Evolutionary conservation across 1,140 invertebrate genomes (phyloP).

Genomic region (Ditylenchus dipsaci): DNA sequence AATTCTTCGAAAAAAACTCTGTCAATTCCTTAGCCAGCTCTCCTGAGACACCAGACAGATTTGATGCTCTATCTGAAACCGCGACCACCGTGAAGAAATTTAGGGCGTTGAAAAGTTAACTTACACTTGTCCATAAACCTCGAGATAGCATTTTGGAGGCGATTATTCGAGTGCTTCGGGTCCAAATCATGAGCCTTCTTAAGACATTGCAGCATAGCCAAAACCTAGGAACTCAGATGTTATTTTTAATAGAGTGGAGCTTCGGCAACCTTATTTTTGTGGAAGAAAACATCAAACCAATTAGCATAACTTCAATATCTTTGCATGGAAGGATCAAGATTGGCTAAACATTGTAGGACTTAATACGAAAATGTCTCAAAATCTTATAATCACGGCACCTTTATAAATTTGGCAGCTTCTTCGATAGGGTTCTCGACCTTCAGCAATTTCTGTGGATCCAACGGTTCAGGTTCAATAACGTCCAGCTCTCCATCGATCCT

Average conservation of each 20-base stretch:
- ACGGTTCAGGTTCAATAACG: conserved; percentile 34
- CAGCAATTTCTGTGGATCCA: conserved; percentile 45
- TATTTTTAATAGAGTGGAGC: conserved; percentile 7
- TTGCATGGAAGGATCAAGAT: conserved; percentile 41
- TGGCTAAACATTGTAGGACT: conserved; percentile 11
- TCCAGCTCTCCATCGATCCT: conserved; percentile 42
- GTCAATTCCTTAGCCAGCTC: neutral
- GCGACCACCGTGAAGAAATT: neutral
- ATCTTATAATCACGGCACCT: neutral
- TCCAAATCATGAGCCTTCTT: conserved; percentile 36
- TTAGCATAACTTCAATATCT: conserved; percentile 37
- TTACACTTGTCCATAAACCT: conserved; percentile 1
- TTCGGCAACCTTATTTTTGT: conserved; percentile 47
- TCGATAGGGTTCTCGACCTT: conserved; percentile 47
- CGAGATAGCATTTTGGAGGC: neutral
- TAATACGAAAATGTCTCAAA: neutral
- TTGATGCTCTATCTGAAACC: neutral
- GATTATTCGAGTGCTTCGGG: conserved; percentile 11
- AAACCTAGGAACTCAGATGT: conserved; percentile 30
- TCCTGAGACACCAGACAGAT: neutral
- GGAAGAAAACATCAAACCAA: conserved; percentile 47
- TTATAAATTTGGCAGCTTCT: conserved; percentile 54
- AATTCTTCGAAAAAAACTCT: too few relatives aligned
- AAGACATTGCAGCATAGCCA: conserved; percentile 50
- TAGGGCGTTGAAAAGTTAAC: neutral